phyloP scores from a whole-genome alignment of 2,797 vertebrate species.

The Toxotes lorentzi region DNA sequence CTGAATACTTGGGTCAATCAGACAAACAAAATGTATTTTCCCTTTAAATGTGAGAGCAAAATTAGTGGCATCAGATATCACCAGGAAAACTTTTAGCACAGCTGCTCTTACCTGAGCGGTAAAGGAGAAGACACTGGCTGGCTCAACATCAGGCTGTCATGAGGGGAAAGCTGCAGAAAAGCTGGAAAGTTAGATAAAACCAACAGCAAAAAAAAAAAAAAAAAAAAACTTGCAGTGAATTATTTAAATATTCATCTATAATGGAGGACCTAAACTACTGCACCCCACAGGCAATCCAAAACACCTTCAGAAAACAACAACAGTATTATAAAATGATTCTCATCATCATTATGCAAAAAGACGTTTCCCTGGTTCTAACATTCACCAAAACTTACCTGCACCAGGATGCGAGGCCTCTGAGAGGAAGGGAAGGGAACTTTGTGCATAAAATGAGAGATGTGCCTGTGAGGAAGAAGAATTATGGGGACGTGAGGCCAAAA shows the following conservation, averaged over 20 bases:
- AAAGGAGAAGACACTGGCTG: conserved; percentile 97
- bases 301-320: conserved; percentile 23
- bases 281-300: conserved; percentile 15
- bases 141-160: conserved; percentile 97
- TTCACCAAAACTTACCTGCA: conserved; percentile 88
- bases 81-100: neutral
- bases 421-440: conserved; percentile 98
- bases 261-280: conserved; percentile 27
- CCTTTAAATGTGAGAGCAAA: neutral
- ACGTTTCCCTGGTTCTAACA: neutral
- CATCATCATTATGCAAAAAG: neutral
- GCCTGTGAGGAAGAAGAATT: conserved; percentile 82
- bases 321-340: neutral
- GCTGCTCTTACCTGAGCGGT: conserved; percentile 90
- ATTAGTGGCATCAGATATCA: neutral
- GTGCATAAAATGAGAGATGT: conserved; percentile 99
- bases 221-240: conserved; percentile 36
- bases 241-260: conserved; percentile 50
- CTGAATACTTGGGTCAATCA: neutral
- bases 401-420: conserved; percentile 96
- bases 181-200: conserved; percentile 49
- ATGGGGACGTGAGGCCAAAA: conserved; percentile 48
- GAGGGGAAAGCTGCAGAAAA: conserved; percentile 91
- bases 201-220: neutral
- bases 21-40: neutral